phyloP scores from a whole-genome alignment of 2,113 vertebrate genomes.

The Lycocorax pyrrhopterus region DNA sequence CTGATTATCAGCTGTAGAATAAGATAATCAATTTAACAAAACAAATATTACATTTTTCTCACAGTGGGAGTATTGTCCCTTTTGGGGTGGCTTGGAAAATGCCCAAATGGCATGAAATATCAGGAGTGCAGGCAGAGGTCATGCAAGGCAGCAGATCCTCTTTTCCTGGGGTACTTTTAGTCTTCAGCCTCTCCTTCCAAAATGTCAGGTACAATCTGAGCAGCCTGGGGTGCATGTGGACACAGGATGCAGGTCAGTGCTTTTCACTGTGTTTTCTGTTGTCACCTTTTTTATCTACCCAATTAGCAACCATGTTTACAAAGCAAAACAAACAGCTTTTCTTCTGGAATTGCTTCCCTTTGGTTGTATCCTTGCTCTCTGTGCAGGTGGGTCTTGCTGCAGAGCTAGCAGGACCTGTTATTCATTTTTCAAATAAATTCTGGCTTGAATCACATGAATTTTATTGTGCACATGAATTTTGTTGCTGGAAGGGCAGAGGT shows the following conservation, averaged over 20 bases:
- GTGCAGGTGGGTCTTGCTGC: not conserved
- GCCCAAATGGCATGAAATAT: not conserved
- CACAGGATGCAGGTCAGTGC: not conserved
- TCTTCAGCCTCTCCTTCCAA: not conserved
- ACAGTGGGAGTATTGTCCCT: not conserved
- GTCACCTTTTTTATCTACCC: not conserved
- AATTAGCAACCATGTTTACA: accelerated
- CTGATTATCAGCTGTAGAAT: not conserved
- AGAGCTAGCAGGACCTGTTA: not conserved
- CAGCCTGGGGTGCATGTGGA: not conserved
- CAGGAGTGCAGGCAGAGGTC: not conserved
- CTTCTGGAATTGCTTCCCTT: not conserved
- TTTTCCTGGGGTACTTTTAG: not conserved
- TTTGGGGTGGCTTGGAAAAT: not conserved
- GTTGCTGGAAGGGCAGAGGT: not conserved
- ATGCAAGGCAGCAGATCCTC: not conserved
- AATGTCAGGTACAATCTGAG: not conserved
- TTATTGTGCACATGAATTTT: not conserved
- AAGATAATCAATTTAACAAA: not conserved
- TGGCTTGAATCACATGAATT: not conserved
- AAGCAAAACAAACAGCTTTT: not conserved
- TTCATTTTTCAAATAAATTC: not conserved
- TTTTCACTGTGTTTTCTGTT: not conserved
- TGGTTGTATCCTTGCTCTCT: accelerated
- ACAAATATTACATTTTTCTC: not conserved